Percentiles rank a stretch among this genome's conserved stretches.
phyloP scores from a whole-genome alignment of 2,113 vertebrate species.

The Boulengeromyrus knoepffleri region DNA sequence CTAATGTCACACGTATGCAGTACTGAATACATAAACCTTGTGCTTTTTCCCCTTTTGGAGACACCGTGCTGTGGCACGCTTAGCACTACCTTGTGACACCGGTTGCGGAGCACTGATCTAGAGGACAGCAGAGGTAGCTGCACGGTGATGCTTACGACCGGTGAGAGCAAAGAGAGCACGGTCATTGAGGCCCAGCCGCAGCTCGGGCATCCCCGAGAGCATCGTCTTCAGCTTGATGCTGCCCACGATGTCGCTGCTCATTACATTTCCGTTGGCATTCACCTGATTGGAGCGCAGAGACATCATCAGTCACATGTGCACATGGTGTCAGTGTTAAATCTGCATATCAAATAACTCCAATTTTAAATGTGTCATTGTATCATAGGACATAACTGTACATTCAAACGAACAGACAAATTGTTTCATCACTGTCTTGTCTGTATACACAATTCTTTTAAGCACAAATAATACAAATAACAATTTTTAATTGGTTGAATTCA shows the following conservation, averaged over 20 bases:
- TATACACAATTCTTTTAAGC: background rate
- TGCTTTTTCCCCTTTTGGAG: background rate
- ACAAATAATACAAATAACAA: background rate
- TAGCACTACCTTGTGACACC: background rate
- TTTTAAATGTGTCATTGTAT: background rate
- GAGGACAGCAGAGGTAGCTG: background rate
- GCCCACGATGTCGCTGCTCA: constrained; percentile 86
- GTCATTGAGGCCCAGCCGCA: constrained; percentile 81
- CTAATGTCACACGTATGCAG: background rate
- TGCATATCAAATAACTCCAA: background rate
- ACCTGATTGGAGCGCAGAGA: constrained; percentile 56
- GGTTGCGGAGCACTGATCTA: background rate
- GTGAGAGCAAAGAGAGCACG: constrained; percentile 80
- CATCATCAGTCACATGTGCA: background rate
- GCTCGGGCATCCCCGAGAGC: constrained; percentile 86
- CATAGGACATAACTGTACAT: background rate
- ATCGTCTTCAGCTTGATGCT: constrained; percentile 84
- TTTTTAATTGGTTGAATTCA: background rate
- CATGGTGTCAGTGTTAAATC: background rate
- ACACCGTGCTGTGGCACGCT: background rate
- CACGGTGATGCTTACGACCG: constrained; percentile 63
- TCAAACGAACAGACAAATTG: background rate
- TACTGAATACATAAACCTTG: background rate
- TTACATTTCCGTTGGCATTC: constrained; percentile 76
- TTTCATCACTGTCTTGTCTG: background rate